Conservation (phyloP, 2,113 vertebrate species). For the Chaetodon trifascialis region DNA sequence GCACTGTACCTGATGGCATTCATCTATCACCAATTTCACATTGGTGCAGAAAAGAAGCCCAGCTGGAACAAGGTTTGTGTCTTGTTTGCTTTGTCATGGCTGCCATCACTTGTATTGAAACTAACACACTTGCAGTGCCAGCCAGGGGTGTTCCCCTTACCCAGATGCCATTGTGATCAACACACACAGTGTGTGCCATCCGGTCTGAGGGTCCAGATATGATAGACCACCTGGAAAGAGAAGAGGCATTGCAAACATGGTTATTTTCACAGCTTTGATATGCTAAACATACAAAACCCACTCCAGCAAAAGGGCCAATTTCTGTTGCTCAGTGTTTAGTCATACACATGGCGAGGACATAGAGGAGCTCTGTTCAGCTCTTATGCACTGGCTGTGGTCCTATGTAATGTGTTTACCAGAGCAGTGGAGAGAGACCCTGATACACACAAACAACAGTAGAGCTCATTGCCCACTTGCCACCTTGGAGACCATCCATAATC, state of each 20-base stretch:
- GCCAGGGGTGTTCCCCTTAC: constrained; percentile 74
- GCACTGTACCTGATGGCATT: constrained; percentile 47
- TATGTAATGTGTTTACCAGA: constrained; percentile 80
- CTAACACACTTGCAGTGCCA: constrained; percentile 67
- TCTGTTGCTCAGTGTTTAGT: constrained; percentile 70
- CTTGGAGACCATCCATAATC: constrained; percentile 74
- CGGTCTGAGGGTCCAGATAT: constrained; percentile 82
- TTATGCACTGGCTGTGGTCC: constrained; percentile 79
- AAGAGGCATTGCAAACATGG: constrained; percentile 82
- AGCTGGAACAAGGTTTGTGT: constrained; percentile 43
- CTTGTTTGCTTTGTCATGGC: constrained; percentile 71
- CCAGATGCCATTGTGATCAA: constrained; percentile 70
- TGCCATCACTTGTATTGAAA: constrained; percentile 69
- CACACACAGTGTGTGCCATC: constrained; percentile 72
- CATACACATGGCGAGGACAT: constrained; percentile 71
- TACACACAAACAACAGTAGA: constrained; percentile 70
- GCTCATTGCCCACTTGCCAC: constrained; percentile 60
- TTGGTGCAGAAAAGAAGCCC: constrained; percentile 40
- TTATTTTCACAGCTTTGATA: constrained; percentile 88
- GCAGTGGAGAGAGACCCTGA: constrained; percentile 73
- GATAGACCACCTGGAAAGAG: constrained; percentile 84
- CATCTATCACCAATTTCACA: constrained; percentile 32
- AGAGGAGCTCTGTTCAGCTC: constrained; percentile 77
- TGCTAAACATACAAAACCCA: constrained; percentile 80
- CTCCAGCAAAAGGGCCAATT: constrained; percentile 75